Evolutionary conservation across 2,888 invertebrate species (phyloP).

Genomic region (Caradrina kadenii): DNA sequence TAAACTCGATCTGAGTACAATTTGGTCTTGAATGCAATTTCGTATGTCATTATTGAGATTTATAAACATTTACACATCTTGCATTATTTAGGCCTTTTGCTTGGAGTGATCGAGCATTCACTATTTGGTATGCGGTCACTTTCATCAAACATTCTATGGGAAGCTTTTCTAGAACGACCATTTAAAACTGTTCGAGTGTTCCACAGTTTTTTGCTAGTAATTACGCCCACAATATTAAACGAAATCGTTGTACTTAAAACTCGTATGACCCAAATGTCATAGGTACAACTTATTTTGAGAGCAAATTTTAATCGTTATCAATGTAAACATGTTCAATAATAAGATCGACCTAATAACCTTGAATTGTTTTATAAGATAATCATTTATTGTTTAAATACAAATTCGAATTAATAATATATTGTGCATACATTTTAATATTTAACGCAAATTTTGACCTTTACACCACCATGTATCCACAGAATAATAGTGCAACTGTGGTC

Average conservation of each 20-base stretch:
- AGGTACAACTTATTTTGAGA: background rate
- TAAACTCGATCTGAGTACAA: too few relatives aligned
- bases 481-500: background rate
- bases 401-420: background rate
- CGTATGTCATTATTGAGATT: background rate
- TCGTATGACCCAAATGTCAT: background rate
- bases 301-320: background rate
- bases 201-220: background rate
- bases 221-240: background rate
- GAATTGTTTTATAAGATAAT: background rate
- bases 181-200: too few relatives aligned
- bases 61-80: background rate
- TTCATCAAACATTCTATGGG: slow-evolving; percentile 1
- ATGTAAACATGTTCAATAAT: too few relatives aligned
- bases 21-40: too few relatives aligned
- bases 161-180: background rate
- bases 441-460: too few relatives aligned
- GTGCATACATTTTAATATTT: too few relatives aligned
- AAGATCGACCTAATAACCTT: background rate
- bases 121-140: background rate
- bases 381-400: background rate
- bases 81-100: background rate
- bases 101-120: background rate
- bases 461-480: too few relatives aligned
- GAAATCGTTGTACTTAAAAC: background rate